Evolutionary conservation across 2,113 vertebrate species (phyloP).

Genomic region (Poeciliopsis retropinna): DNA sequence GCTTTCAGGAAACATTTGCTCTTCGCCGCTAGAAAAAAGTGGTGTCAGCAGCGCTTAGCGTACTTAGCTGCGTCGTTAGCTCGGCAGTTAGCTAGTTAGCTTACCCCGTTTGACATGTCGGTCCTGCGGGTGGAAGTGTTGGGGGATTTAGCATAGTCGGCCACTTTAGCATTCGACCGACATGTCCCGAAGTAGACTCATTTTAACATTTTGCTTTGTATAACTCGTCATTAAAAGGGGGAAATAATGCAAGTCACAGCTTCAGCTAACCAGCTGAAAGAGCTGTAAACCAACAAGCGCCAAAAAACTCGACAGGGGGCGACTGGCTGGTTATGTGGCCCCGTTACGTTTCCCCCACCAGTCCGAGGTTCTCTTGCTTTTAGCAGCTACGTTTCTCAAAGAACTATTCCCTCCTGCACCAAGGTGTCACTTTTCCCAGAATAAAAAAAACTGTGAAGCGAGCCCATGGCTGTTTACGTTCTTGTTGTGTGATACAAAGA

Average conservation of each 20-base stretch:
- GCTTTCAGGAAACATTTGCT: neutral
- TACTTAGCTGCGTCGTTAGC: constrained; percentile 52
- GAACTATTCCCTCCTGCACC: neutral
- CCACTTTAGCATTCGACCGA: neutral
- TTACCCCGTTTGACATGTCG: neutral
- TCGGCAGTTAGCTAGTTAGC: constrained; percentile 29
- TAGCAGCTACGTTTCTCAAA: neutral
- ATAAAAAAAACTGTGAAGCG: neutral
- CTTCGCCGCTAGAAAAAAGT: constrained; percentile 1
- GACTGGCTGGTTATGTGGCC: neutral
- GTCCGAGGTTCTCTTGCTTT: neutral
- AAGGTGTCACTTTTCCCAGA: neutral
- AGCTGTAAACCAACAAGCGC: constrained; percentile 42
- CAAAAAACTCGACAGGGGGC: constrained; percentile 26
- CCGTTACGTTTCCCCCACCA: neutral
- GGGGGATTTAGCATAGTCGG: neutral
- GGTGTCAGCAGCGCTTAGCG: constrained; percentile 23
- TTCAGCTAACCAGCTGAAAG: constrained; percentile 28
- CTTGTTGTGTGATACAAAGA: neutral
- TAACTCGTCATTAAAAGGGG: neutral
- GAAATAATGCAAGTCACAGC: constrained; percentile 29
- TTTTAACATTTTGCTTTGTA: neutral
- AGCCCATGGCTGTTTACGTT: neutral
- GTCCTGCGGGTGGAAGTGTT: neutral
- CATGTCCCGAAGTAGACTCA: neutral